These are phyloP conservation scores for Enteromius afrohamiltoni DNA, from an alignment of 2,797 vertebrate genomes.

Conservation along the genomic window DNA sequence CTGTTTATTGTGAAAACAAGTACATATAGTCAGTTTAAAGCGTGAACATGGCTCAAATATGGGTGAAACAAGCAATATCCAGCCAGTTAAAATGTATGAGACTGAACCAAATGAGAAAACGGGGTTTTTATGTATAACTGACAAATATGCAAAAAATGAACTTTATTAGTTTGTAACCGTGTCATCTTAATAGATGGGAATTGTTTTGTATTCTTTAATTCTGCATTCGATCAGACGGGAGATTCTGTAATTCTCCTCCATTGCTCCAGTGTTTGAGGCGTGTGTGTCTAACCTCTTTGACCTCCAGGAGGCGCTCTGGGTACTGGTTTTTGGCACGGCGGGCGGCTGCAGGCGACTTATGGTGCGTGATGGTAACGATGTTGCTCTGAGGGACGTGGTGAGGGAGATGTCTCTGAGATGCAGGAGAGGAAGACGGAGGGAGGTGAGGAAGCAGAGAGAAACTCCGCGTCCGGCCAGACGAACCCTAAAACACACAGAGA, in stretches of 20 bases:
- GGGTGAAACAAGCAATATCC: neutral
- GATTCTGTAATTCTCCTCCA: neutral
- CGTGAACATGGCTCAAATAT: neutral
- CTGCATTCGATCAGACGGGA: neutral
- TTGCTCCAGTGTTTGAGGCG: neutral
- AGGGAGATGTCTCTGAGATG: conserved; percentile 81
- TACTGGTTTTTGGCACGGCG: conserved; percentile 85
- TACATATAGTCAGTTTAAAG: neutral
- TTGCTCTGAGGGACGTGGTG: conserved; percentile 74
- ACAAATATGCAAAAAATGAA: neutral
- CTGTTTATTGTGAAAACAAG: neutral
- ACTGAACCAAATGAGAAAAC: neutral
- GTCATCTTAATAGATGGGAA: neutral
- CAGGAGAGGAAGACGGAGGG: conserved; percentile 85
- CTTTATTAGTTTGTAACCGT: neutral
- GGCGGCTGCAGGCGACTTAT: conserved; percentile 93
- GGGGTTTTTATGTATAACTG: neutral
- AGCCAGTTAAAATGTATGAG: neutral
- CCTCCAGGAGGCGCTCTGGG: conserved; percentile 87
- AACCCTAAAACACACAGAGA: conserved; percentile 74
- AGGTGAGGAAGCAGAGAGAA: conserved; percentile 90
- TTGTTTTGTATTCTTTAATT: neutral
- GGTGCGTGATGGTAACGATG: conserved; percentile 93
- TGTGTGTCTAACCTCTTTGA: conserved; percentile 88
- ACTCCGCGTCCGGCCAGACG: conserved; percentile 86